A percentile compares a stretch with the other conserved stretches of the same genome.
Evolutionary conservation across 2,113 vertebrate species (phyloP).

Genomic region (Nannospalax galili): DNA sequence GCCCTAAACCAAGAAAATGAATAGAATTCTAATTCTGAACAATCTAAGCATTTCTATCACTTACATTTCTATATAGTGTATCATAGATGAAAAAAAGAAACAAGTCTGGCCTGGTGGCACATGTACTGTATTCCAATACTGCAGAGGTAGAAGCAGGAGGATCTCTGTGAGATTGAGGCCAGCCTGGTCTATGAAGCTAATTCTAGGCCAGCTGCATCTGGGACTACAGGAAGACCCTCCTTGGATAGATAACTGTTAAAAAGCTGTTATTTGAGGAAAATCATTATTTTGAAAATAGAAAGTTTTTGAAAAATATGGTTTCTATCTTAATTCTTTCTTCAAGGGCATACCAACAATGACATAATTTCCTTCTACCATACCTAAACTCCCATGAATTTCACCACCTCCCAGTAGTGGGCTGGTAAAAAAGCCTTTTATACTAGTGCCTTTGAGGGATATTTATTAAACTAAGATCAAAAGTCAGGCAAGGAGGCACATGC

Average conservation of each 20-base stretch:
- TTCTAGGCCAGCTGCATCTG: too few species aligned
- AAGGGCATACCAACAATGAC: neutral
- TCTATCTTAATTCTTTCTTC: neutral
- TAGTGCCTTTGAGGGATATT: neutral
- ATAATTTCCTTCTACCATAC: neutral
- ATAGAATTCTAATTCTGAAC: neutral
- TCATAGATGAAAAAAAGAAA: neutral
- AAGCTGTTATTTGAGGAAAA: neutral
- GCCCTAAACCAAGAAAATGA: neutral
- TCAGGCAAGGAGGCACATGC: neutral
- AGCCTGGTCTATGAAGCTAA: too few species aligned
- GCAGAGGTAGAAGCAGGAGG: too few species aligned
- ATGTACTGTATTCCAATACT: too few species aligned
- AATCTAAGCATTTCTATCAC: neutral
- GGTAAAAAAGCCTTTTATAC: neutral
- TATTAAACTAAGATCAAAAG: neutral
- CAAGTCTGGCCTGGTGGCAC: neutral
- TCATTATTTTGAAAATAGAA: neutral
- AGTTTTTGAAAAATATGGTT: neutral
- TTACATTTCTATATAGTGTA: neutral
- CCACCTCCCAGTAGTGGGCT: neutral
- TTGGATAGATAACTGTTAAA: neutral
- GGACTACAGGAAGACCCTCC: too few species aligned
- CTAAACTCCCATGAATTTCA: neutral
- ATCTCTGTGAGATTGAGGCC: too few species aligned